phyloP scores from a whole-genome alignment of 2,113 vertebrate species.

The Saccopteryx leptura region DNA sequence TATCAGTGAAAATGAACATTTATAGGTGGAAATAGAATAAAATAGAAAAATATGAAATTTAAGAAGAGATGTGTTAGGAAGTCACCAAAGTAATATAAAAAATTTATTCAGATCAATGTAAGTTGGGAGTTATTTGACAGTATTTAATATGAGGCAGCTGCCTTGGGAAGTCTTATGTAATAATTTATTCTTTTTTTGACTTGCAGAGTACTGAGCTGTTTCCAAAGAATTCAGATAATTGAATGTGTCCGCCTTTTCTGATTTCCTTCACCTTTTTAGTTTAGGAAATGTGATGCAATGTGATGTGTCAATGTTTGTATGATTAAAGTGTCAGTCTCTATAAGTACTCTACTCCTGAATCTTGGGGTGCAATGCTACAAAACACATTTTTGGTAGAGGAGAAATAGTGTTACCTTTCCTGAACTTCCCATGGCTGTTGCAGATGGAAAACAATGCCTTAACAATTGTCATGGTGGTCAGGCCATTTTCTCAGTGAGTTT shows the following conservation, averaged over 20 bases:
- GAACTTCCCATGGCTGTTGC: neutral
- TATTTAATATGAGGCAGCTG: slow-evolving; percentile 88
- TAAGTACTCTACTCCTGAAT: neutral
- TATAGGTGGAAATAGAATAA: slow-evolving; percentile 75
- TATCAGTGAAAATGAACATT: slow-evolving; percentile 77
- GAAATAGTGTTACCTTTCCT: slow-evolving; percentile 45
- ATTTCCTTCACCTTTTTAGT: slow-evolving; percentile 63
- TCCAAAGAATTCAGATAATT: slow-evolving; percentile 85
- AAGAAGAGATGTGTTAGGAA: slow-evolving; percentile 81
- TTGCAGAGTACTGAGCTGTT: slow-evolving; percentile 83
- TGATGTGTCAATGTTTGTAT: slow-evolving; percentile 63
- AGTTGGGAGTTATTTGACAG: slow-evolving; percentile 89
- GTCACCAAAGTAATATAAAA: slow-evolving; percentile 82
- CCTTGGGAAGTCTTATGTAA: slow-evolving; percentile 80
- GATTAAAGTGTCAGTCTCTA: slow-evolving; percentile 76
- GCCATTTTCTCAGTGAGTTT: slow-evolving; percentile 28
- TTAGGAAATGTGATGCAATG: slow-evolving; percentile 65
- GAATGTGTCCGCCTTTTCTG: slow-evolving; percentile 79
- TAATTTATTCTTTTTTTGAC: slow-evolving; percentile 85
- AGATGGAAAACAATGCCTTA: slow-evolving; percentile 53
- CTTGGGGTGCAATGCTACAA: slow-evolving; percentile 37
- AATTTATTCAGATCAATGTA: slow-evolving; percentile 88
- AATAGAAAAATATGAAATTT: slow-evolving; percentile 76
- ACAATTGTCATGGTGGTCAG: slow-evolving; percentile 7
- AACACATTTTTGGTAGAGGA: slow-evolving; percentile 66